Percentiles rank a stretch among this genome's conserved stretches.
Evolutionary conservation across 2,113 vertebrate species (phyloP).

Genomic region (Haliaeetus leucogaster): DNA sequence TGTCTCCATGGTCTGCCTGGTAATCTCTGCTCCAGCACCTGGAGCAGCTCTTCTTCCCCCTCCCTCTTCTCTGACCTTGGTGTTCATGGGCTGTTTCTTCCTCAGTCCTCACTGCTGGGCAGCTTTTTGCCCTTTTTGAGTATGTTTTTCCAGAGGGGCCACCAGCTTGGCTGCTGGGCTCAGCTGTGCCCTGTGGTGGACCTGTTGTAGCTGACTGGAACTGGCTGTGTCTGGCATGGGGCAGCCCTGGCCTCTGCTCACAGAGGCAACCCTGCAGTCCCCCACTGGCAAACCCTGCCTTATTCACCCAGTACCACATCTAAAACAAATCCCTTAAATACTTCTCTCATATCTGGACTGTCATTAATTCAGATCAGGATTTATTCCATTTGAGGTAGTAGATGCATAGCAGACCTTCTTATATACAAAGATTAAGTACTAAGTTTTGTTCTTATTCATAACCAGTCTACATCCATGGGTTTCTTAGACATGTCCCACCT

Average conservation of each 20-base stretch:
- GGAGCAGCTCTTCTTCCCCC: neutral
- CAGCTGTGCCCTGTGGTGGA: neutral
- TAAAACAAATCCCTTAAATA: neutral
- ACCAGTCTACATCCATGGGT: neutral
- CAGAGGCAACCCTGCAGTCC: neutral
- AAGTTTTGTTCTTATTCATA: neutral
- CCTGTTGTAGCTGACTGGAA: neutral
- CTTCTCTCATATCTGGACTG: neutral
- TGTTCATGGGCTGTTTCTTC: neutral
- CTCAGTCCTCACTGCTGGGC: neutral
- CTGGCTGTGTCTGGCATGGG: neutral
- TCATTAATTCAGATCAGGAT: neutral
- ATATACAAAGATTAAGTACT: neutral
- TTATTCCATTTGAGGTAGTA: neutral
- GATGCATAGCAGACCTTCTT: neutral
- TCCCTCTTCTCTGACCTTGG: neutral
- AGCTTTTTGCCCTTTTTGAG: neutral
- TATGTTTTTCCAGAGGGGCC: neutral
- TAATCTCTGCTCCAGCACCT: neutral
- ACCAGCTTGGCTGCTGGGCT: neutral
- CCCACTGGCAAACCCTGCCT: neutral
- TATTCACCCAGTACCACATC: neutral
- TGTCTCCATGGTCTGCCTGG: neutral
- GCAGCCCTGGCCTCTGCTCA: neutral
- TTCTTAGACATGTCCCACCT: neutral